Conservation (phyloP, 2,113 vertebrate genomes). For the Axis porcinus region DNA sequence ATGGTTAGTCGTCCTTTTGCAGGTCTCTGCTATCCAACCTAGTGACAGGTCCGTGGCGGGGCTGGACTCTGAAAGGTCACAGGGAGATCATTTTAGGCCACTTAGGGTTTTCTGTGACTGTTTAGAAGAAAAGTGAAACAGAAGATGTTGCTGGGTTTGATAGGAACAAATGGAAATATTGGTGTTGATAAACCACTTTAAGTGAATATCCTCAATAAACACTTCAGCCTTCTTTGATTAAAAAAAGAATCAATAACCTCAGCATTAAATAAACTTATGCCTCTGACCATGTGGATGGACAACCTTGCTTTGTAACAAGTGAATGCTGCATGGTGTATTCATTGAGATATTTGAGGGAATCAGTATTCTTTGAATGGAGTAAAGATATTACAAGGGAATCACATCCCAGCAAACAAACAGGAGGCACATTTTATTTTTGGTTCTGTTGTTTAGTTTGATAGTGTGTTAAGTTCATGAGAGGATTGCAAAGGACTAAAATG, state of each 20-base stretch:
- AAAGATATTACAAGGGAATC: not conserved
- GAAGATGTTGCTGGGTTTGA: not conserved
- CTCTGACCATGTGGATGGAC: not conserved
- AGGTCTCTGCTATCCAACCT: not conserved
- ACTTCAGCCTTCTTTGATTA: not conserved
- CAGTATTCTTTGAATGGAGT: not conserved
- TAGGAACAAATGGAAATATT: conserved; percentile 47
- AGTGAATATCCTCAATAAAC: not conserved
- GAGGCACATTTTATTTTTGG: not conserved
- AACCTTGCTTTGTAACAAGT: not conserved
- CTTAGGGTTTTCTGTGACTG: not conserved
- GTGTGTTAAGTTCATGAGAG: not conserved
- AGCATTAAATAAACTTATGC: not conserved
- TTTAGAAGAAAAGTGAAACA: not conserved
- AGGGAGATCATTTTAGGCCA: not conserved
- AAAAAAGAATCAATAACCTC: conserved; percentile 29
- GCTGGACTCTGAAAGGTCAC: not conserved
- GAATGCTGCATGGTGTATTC: not conserved
- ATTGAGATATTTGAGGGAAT: not conserved
- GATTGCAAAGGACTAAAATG: not conserved
- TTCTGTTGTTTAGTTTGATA: not conserved
- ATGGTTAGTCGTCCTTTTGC: not conserved
- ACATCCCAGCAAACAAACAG: not conserved
- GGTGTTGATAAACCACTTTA: not conserved
- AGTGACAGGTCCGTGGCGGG: not conserved